Evolutionary conservation across 2,113 vertebrate genomes (phyloP).

Genomic region (Oreamnos americanus): DNA sequence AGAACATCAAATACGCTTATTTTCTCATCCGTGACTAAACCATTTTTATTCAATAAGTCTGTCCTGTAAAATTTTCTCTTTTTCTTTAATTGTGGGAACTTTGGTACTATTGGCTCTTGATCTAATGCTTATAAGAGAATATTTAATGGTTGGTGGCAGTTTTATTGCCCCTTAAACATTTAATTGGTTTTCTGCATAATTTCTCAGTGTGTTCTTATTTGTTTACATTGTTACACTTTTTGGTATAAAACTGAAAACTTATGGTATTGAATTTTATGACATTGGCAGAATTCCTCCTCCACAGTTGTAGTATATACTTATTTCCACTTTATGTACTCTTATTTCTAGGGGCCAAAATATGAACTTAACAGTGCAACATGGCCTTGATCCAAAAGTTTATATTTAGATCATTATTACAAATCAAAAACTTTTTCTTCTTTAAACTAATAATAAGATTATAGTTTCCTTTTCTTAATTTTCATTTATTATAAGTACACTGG

Average conservation of each 20-base stretch:
- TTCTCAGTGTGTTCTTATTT: constrained; percentile 78
- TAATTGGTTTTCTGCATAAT: constrained; percentile 77
- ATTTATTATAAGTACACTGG: neutral
- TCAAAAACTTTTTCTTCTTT: neutral
- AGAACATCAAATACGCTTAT: neutral
- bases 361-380: neutral
- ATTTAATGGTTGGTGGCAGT: constrained; percentile 76
- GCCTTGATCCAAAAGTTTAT: neutral
- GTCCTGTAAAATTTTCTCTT: neutral
- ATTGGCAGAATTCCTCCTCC: constrained; percentile 52
- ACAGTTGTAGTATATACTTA: constrained; percentile 41
- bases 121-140: constrained; percentile 64
- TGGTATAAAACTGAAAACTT: constrained; percentile 69
- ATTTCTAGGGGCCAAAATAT: neutral
- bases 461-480: neutral
- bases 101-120: constrained; percentile 66
- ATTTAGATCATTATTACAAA: neutral
- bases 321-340: constrained; percentile 32
- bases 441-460: neutral
- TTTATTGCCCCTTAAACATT: constrained; percentile 81
- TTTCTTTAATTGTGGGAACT: constrained; percentile 70
- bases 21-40: neutral
- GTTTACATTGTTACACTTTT: constrained; percentile 80
- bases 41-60: neutral
- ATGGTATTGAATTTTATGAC: constrained; percentile 72